Conservation (phyloP, 35 echinoderm and acorn worm species). For the Ptychodera flava region DNA sequence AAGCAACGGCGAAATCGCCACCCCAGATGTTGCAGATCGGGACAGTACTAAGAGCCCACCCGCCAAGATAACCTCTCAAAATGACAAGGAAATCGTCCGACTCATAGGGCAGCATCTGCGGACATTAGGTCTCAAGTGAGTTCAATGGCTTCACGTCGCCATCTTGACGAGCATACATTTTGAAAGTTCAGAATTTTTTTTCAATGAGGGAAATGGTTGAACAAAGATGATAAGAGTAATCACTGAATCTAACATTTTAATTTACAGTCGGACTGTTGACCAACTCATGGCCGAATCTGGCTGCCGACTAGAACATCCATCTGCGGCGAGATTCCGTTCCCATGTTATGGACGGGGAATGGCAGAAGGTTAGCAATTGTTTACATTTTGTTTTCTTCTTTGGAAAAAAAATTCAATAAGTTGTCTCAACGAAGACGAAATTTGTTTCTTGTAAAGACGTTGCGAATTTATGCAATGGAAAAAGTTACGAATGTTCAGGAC, state of each 20-base stretch:
- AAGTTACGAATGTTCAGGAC: no score
- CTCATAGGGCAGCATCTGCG: constrained; percentile 93
- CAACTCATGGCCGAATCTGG: constrained; percentile 91
- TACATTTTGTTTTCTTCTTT: no score
- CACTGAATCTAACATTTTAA: neutral
- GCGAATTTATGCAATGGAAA: no score
- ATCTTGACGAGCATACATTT: neutral
- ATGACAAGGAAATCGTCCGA: constrained; percentile 87
- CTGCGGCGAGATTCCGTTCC: constrained; percentile 89
- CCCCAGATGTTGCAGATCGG: constrained; percentile 42
- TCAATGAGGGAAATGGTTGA: neutral
- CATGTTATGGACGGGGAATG: constrained; percentile 97
- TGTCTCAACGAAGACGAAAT: no score
- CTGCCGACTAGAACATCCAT: constrained; percentile 87
- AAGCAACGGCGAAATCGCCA: constrained; percentile 29
- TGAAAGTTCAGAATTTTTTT: neutral
- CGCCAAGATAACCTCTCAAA: constrained; percentile 54
- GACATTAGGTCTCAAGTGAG: constrained; percentile 87
- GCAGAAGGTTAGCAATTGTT: constrained; percentile 66
- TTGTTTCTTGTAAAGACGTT: no score
- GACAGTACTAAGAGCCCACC: constrained; percentile 5
- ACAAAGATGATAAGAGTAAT: neutral
- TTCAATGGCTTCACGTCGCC: constrained; percentile 10
- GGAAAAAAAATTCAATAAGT: no score
- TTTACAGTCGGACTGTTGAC: constrained; percentile 71